These are phyloP conservation scores for Glossophaga mutica DNA, from an alignment of 2,797 vertebrate genomes.

Conservation along the genomic window DNA sequence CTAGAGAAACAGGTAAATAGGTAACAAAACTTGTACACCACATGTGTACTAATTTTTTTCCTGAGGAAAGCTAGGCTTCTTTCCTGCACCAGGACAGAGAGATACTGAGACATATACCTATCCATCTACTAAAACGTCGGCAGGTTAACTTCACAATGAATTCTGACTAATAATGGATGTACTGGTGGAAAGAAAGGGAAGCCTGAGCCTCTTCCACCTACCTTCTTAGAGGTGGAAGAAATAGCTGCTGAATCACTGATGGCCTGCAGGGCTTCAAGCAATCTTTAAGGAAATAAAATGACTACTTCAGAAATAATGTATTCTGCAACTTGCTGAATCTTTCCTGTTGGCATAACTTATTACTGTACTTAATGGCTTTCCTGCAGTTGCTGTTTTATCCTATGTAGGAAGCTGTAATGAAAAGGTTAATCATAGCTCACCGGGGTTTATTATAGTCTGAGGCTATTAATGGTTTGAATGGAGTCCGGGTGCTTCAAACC, in stretches of 20 bases:
- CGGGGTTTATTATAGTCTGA: constrained; percentile 27
- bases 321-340: constrained; percentile 42
- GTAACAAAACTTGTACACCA: background rate
- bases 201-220: background rate
- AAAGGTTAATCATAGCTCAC: constrained; percentile 58
- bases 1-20: background rate
- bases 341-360: constrained; percentile 23
- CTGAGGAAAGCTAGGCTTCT: background rate
- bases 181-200: background rate
- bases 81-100: background rate
- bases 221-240: background rate
- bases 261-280: background rate
- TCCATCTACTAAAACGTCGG: background rate
- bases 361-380: constrained; percentile 21
- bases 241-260: background rate
- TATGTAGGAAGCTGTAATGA: constrained; percentile 19
- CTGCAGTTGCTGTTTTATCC: constrained; percentile 11
- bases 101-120: background rate
- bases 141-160: background rate
- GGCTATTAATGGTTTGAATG: constrained; percentile 49
- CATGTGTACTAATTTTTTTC: background rate
- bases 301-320: constrained; percentile 42
- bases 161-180: background rate
- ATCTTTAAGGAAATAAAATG: constrained; percentile 6
- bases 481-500: constrained; percentile 19